Conservation (phyloP, 2,888 invertebrate species). For the Eupeodes luniger region DNA sequence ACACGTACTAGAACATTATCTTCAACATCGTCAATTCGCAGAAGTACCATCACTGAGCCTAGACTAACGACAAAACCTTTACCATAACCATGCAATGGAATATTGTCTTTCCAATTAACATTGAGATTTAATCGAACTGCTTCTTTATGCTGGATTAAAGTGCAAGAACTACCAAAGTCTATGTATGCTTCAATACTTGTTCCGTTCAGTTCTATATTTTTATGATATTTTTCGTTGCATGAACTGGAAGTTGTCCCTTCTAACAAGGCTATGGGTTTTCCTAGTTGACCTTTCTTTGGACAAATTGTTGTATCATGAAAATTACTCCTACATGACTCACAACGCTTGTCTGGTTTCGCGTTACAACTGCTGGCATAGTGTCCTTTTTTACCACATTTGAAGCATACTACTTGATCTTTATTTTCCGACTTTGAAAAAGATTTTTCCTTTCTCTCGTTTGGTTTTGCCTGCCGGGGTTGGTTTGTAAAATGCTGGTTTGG, state of each 20-base stretch:
- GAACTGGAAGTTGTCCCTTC: slow-evolving; percentile 1
- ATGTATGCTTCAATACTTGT: neutral
- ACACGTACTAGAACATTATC: neutral
- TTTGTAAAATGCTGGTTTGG: neutral
- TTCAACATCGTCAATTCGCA: slow-evolving; percentile 31
- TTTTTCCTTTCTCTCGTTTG: neutral
- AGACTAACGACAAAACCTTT: slow-evolving; percentile 11
- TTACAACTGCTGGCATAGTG: slow-evolving; percentile 7
- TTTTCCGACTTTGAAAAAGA: neutral
- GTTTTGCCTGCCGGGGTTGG: neutral
- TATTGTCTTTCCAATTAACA: slow-evolving; percentile 1
- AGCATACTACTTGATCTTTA: too few species aligned
- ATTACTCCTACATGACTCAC: neutral
- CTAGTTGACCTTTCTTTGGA: neutral
- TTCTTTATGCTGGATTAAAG: neutral
- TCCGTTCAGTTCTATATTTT: slow-evolving; percentile 7
- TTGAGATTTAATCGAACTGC: neutral
- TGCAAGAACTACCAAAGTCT: slow-evolving; percentile 26
- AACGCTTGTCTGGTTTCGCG: slow-evolving; percentile 2
- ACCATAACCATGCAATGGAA: slow-evolving; percentile 12
- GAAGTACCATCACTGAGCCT: too few species aligned
- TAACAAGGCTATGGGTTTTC: neutral
- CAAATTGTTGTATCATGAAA: slow-evolving; percentile 5
- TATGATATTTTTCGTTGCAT: neutral
- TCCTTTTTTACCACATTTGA: slow-evolving; percentile 1